Conservation (phyloP, 2,888 invertebrate genomes). For the Matsumyia berberina region DNA sequence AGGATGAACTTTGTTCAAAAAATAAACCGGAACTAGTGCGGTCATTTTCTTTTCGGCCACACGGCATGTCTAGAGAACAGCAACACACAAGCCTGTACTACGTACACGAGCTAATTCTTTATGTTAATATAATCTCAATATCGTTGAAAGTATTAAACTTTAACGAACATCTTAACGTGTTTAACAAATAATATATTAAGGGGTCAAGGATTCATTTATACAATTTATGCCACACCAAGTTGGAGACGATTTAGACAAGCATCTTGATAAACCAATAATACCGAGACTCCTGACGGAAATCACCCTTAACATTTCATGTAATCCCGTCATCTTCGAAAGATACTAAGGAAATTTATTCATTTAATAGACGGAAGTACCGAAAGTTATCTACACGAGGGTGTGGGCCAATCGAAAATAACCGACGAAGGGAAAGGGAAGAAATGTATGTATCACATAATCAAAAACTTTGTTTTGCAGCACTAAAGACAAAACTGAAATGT, state of each 20-base stretch:
- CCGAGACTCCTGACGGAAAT: slow-evolving; percentile 8
- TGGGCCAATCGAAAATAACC: not conserved
- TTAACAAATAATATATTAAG: not conserved
- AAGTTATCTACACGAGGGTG: not conserved
- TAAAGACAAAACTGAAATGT: not conserved
- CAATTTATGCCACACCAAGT: not conserved
- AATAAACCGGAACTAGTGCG: too few relatives aligned
- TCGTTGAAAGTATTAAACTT: too few relatives aligned
- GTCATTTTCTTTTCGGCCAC: too few relatives aligned
- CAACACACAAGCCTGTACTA: too few relatives aligned
- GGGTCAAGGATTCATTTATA: slow-evolving; percentile 6
- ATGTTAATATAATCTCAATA: too few relatives aligned
- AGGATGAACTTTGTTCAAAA: too few relatives aligned
- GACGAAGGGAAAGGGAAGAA: not conserved
- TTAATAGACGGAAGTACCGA: slow-evolving; percentile 17
- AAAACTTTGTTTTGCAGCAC: slow-evolving; percentile 1
- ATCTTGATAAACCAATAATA: slow-evolving; percentile 4
- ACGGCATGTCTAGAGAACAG: too few relatives aligned
- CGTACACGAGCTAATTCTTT: not conserved
- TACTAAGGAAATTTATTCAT: slow-evolving; percentile 11
- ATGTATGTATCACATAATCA: slow-evolving; percentile 12
- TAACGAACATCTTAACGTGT: not conserved
- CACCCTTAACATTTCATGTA: slow-evolving; percentile 11
- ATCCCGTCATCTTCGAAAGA: not conserved
- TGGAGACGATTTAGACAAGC: not conserved